Conservation (phyloP, 2,113 vertebrate genomes). For the Arothron firmamentum region DNA sequence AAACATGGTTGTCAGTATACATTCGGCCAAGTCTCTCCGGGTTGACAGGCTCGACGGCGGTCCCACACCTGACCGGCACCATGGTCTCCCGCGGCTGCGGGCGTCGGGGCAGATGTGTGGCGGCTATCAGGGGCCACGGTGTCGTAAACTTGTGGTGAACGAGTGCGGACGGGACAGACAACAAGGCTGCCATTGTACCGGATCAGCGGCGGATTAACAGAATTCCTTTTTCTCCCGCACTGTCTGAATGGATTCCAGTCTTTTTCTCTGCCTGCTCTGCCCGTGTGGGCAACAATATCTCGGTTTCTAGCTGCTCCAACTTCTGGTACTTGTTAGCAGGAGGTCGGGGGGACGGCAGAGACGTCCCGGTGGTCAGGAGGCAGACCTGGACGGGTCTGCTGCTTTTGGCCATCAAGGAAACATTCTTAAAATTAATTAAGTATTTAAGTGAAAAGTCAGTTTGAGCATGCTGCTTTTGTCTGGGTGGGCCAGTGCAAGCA, state of each 20-base stretch:
- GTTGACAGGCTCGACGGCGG: background rate
- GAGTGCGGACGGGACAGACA: constrained; percentile 74
- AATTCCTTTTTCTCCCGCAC: constrained; percentile 72
- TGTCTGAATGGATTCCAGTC: constrained; percentile 70
- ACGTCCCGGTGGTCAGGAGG: too few species aligned
- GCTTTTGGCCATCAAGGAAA: too few species aligned
- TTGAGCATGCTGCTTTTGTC: too few species aligned
- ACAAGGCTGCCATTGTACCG: constrained; percentile 80
- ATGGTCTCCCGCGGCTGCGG: background rate
- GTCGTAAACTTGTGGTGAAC: constrained; percentile 64
- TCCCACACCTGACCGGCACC: background rate
- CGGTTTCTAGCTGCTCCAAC: constrained; percentile 20
- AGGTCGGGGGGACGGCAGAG: background rate
- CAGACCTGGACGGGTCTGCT: too few species aligned
- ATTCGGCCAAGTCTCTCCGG: constrained; percentile 15
- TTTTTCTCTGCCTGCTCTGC: constrained; percentile 24
- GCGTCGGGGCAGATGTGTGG: too few species aligned
- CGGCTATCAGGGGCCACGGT: constrained; percentile 5
- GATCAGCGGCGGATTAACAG: constrained; percentile 78
- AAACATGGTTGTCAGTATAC: background rate
- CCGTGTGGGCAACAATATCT: constrained; percentile 35
- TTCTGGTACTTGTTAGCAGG: constrained; percentile 26
- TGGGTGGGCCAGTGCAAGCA: too few species aligned
- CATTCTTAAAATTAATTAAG: too few species aligned
- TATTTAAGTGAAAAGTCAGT: too few species aligned